phyloP scores from a whole-genome alignment of 1,140 invertebrate genomes.

The Dendroctonus ponderosae region DNA sequence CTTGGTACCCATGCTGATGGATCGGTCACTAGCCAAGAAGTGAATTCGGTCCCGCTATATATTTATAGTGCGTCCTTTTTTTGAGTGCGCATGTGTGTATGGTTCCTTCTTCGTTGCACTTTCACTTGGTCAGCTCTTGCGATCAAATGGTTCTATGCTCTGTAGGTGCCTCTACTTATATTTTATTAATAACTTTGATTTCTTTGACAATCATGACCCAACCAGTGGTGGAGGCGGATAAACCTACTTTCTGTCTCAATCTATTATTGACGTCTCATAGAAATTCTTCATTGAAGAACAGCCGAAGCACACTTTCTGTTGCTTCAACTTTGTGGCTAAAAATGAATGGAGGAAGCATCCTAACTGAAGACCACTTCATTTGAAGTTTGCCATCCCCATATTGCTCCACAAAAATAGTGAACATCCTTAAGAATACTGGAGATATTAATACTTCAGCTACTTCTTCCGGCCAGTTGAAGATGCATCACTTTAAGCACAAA shows the following conservation, averaged over 20 bases:
- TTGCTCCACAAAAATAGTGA: too few species aligned
- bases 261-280: too few species aligned
- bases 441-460: too few species aligned
- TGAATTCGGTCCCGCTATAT: conserved; percentile 46
- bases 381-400: too few species aligned
- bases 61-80: conserved; percentile 48
- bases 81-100: conserved; percentile 45
- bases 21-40: conserved; percentile 51
- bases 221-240: neutral
- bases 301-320: too few species aligned
- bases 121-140: conserved; percentile 41
- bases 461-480: too few species aligned
- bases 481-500: too few species aligned
- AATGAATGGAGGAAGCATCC: too few species aligned
- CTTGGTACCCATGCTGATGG: conserved; percentile 46
- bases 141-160: conserved; percentile 38
- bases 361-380: too few species aligned
- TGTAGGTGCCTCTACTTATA: conserved; percentile 50
- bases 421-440: too few species aligned
- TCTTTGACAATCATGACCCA: conserved; percentile 1
- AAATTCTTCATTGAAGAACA: too few species aligned
- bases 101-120: conserved; percentile 40
- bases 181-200: conserved; percentile 34
- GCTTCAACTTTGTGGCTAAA: too few species aligned
- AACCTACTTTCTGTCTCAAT: neutral